Conservation (phyloP, 2,797 vertebrate species). For the Emys orbicularis region DNA sequence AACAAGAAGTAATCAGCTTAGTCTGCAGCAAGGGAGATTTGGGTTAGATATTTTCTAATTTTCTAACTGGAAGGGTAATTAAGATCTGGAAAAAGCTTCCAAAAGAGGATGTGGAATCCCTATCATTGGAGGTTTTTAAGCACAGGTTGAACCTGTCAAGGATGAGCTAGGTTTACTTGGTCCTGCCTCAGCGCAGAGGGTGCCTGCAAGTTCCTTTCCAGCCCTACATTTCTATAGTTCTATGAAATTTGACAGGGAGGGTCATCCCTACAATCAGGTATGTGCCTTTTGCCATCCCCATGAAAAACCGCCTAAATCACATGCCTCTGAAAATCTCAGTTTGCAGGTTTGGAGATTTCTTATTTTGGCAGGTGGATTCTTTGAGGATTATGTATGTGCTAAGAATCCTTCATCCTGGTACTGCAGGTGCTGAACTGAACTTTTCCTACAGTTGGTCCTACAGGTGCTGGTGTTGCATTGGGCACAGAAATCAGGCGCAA, state of each 20-base stretch:
- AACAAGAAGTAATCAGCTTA: no score
- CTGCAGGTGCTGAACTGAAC: not conserved
- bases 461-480: not conserved
- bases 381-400: not conserved
- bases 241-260: not conserved
- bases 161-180: no score
- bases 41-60: no score
- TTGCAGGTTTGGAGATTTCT: not conserved
- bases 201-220: no score
- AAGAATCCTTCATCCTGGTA: rapidly evolving
- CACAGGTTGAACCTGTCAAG: no score
- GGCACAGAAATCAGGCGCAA: not conserved
- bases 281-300: not conserved
- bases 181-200: no score
- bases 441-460: not conserved
- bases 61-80: no score
- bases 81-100: no score
- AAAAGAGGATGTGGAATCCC: no score
- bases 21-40: no score
- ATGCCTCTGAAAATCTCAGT: not conserved
- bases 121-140: no score
- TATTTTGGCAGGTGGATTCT: not conserved
- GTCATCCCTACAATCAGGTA: not conserved
- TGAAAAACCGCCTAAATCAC: not conserved
- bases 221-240: no score